Base-by-base conservation (phyloP, 2,797 vertebrate genomes). In the Epinephelus awoara region DNA sequence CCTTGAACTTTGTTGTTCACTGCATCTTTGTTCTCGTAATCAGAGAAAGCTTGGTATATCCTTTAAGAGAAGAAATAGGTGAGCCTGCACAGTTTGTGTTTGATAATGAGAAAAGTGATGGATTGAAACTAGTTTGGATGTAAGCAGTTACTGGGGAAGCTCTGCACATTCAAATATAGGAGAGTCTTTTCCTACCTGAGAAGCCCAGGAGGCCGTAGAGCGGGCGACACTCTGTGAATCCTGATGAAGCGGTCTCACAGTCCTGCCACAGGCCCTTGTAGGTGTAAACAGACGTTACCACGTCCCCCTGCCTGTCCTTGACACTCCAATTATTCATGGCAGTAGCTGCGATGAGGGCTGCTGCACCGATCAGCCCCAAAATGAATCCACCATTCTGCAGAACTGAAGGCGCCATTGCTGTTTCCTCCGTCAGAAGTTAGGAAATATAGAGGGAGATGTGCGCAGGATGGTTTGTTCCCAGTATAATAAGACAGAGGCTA, bases 201-300 rank as follows among this genome's bases (percentile, higher is more conserved):
- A 96, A 96, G 62, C 97, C 97, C 50, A 97, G 94, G 82, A 98
- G 94, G 85, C 97, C 96, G 81, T 95, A 97, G 82, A 97, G 96
- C 0, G 97, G 96, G 19, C 96, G 95, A 49, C 97, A 98, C 80
- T 99, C 97, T 0, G 96, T 96, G 63, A 97, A 92, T 50, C 97
- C 98, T 0, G 97, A 95, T 66, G 95, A 96, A 56, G 95, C 88
- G 27, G 93, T 91, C 84, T 97, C 95, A 5, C 97, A 98, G 92
- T 97, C 96, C 90, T 92, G 94, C 97, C 98, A 98, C 75, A 98
- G 96, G 42, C 97, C 97, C 87, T 96, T 96, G 80, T 97, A 98
- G 44, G 95, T 96, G 94, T 96, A 97, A 56, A 96, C 89, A 0
- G 97, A 92, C 0, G 97, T 97, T 77, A 97, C 95, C 0, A 95